Evolutionary conservation across 1,140 invertebrate species (phyloP), one percentile per base, ranked within the genome.

Genomic region (Anastrepha obliqua): DNA sequence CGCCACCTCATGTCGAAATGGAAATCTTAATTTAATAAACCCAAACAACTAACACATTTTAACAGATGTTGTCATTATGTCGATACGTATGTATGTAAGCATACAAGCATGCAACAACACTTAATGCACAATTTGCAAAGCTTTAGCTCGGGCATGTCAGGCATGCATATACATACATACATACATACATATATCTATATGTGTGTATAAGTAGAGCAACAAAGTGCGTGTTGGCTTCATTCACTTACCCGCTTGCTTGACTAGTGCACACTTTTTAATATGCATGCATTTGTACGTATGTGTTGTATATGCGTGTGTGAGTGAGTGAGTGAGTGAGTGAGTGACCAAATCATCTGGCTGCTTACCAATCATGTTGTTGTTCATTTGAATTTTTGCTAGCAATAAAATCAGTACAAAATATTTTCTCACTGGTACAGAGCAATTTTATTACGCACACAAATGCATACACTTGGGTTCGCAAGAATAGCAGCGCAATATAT

Each of bases 11-110:
- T 74, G 67, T 74, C 67, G 67, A 74, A 74, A 74, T 74, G 67
- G 67, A 74, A 74, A 74, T 74, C 67, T 47, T 74, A 74, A 74
- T 74, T 74, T 74, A 74, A 74, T 74, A 74, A 74, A 74, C 42
- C 67, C 67, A 74, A 74, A 47, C 39, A 74, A 74, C 67, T 74
- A 74, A 74, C 67, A 74, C 67, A 74, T 74, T 74, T 67, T 74
- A 74, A 47, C 39, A 74, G 67, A 74, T 74, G 67, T 74, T 74
- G 42, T 74, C 67, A 74, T 74, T 74, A 74, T 17, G 67, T 74
- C 67, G 42, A 74, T 74, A 74, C 67, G 42, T 74, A 11, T 55
- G 60, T 17, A 62, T 13, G 17, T 13, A 62, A 5, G 15, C 60
- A 11, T 5, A 4, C 60, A 62, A 62, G 44, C 67, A 44, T 15